These are phyloP conservation scores for Erynnis tages DNA, from an alignment of 2,888 invertebrate species.

Conservation along the genomic window DNA sequence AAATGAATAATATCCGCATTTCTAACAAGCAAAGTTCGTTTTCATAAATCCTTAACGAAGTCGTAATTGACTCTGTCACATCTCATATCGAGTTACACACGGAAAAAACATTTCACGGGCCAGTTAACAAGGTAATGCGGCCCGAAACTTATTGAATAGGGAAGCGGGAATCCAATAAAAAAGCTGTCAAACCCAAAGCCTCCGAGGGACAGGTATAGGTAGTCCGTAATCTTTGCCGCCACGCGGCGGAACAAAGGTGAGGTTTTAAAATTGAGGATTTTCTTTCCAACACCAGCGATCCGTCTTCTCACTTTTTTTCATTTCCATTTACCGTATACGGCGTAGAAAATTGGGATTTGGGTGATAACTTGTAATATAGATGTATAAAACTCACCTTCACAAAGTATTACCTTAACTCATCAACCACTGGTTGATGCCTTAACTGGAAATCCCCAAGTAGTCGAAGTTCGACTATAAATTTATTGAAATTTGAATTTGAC, in stretches of 20 bases:
- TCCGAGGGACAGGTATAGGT: conserved; percentile 39
- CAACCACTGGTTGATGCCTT: too few relatives aligned
- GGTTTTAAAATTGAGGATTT: conserved; percentile 20
- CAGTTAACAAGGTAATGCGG: conserved; percentile 63
- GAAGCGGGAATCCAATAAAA: conserved; percentile 73
- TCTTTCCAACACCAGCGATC: conserved; percentile 4
- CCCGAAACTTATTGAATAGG: conserved; percentile 72
- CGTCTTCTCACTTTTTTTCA: neutral
- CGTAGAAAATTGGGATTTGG: too few relatives aligned
- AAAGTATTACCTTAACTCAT: too few relatives aligned
- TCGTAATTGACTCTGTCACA: conserved; percentile 30
- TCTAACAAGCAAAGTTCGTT: conserved; percentile 15
- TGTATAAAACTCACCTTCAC: too few relatives aligned
- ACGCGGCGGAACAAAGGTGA: conserved; percentile 17
- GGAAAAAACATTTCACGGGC: conserved; percentile 62
- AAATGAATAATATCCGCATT: conserved; percentile 2
- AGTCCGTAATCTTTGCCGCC: conserved; percentile 26
- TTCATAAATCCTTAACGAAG: conserved; percentile 5
- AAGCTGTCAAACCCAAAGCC: conserved; percentile 70
- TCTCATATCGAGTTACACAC: conserved; percentile 34
- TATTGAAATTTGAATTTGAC: too few relatives aligned
- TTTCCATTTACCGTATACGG: too few relatives aligned
- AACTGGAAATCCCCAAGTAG: too few relatives aligned
- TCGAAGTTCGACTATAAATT: too few relatives aligned
- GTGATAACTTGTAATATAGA: too few relatives aligned